Conservation (phyloP, 2,113 vertebrate genomes). For the Cervus canadensis region DNA sequence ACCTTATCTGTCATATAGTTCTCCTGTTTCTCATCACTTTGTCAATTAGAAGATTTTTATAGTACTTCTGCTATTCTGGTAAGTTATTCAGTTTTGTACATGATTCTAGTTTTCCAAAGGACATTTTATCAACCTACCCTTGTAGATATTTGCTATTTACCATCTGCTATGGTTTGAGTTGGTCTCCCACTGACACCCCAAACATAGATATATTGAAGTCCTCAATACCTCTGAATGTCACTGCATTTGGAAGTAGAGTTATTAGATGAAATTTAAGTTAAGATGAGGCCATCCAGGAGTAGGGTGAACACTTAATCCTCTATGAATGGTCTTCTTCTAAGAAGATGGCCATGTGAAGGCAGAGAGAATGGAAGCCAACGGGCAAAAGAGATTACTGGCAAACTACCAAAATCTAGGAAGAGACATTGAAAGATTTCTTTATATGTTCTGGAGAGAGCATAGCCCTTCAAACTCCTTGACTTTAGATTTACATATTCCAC, state of each 20-base stretch:
- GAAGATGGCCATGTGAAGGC: background rate
- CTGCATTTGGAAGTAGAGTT: background rate
- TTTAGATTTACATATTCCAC: background rate
- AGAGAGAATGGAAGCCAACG: background rate
- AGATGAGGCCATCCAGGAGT: background rate
- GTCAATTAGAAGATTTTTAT: background rate
- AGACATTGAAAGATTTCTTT: background rate
- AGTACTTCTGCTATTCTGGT: background rate
- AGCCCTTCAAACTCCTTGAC: background rate
- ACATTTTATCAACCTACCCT: background rate
- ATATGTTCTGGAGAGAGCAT: background rate
- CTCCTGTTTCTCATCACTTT: background rate
- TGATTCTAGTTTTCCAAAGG: background rate
- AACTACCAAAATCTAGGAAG: background rate
- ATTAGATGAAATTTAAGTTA: background rate
- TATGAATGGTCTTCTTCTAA: background rate
- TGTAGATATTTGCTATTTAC: background rate
- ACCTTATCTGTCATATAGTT: background rate
- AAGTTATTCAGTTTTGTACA: background rate
- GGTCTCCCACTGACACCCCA: rapidly evolving
- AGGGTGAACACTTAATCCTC: background rate
- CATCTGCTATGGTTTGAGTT: background rate
- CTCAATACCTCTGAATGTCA: background rate
- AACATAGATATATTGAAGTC: background rate
- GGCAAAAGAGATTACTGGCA: background rate